Evolutionary conservation across 64 coral and sea anemone genomes (phyloP).

Genomic region (Trachythela sp.): DNA sequence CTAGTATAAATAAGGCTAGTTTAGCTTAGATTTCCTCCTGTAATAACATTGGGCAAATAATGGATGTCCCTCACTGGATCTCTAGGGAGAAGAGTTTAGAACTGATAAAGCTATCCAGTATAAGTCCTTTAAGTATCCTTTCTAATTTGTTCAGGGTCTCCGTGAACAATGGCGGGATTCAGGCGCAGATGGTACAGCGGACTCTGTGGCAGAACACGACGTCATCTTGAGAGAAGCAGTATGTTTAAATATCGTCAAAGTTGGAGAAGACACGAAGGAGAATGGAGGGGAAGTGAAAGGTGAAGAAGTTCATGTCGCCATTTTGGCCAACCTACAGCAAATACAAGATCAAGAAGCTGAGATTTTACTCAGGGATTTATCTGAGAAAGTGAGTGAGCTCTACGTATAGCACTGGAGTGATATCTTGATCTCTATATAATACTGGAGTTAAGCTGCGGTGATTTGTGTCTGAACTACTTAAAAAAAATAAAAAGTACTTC

Average conservation of each 20-base stretch:
- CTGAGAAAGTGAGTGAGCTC: slow-evolving; percentile 59
- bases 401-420: neutral
- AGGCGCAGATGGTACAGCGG: slow-evolving; percentile 53
- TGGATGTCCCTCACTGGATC: too few relatives aligned
- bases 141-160: slow-evolving; percentile 38
- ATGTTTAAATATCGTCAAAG: slow-evolving; percentile 61
- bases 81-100: too few relatives aligned
- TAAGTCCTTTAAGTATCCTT: neutral
- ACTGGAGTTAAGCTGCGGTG: too few relatives aligned
- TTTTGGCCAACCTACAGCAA: slow-evolving; percentile 78
- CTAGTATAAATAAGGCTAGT: too few relatives aligned
- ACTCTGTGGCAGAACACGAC: slow-evolving; percentile 73
- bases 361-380: slow-evolving; percentile 66
- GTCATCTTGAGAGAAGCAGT: slow-evolving; percentile 63
- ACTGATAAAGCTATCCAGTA: neutral
- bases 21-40: too few relatives aligned
- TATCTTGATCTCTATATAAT: neutral
- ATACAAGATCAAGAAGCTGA: slow-evolving; percentile 85
- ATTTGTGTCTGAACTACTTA: too few relatives aligned
- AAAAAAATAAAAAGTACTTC: too few relatives aligned
- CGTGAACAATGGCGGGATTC: slow-evolving; percentile 91
- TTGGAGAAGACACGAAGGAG: neutral
- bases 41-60: too few relatives aligned
- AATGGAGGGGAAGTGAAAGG: slow-evolving; percentile 18
- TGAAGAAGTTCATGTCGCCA: slow-evolving; percentile 55